phyloP scores from a whole-genome alignment of 2,797 vertebrate genomes.

The Alfaro cultratus region DNA sequence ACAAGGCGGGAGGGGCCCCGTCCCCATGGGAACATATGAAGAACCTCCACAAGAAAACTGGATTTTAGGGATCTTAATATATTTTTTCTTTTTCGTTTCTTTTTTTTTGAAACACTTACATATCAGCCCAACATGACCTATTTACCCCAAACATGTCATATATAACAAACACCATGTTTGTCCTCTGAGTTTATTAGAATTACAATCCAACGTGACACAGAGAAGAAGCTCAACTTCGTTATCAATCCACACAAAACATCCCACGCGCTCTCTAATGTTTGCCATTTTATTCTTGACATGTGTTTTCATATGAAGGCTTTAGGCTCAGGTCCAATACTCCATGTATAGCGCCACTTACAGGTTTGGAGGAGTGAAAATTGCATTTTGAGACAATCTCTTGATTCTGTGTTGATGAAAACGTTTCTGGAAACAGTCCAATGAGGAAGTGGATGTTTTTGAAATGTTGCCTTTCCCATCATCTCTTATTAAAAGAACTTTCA shows the following conservation, averaged over 20 bases:
- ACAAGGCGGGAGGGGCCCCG: no score
- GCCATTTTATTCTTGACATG: background rate
- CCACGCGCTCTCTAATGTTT: background rate
- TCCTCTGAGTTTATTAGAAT: background rate
- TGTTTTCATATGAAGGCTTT: background rate
- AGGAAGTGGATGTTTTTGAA: background rate
- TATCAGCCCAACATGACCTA: no score
- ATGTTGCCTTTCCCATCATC: background rate
- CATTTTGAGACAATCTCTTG: background rate
- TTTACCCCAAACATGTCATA: no score
- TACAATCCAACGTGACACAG: background rate
- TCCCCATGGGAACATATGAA: no score
- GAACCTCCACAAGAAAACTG: no score
- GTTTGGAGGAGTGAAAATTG: no score
- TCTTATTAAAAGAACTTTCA: background rate
- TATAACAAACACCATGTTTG: background rate
- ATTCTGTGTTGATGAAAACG: background rate
- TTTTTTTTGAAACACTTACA: no score
- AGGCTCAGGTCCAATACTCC: background rate
- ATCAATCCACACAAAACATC: background rate
- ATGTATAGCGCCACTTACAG: no score
- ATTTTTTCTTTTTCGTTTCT: no score
- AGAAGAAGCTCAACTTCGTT: background rate
- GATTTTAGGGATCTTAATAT: no score
- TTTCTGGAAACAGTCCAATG: background rate